Percentiles rank a stretch among this genome's conserved stretches.
Evolutionary conservation across 2,888 invertebrate genomes (phyloP).

Genomic region (Tanypteryx hageni): DNA sequence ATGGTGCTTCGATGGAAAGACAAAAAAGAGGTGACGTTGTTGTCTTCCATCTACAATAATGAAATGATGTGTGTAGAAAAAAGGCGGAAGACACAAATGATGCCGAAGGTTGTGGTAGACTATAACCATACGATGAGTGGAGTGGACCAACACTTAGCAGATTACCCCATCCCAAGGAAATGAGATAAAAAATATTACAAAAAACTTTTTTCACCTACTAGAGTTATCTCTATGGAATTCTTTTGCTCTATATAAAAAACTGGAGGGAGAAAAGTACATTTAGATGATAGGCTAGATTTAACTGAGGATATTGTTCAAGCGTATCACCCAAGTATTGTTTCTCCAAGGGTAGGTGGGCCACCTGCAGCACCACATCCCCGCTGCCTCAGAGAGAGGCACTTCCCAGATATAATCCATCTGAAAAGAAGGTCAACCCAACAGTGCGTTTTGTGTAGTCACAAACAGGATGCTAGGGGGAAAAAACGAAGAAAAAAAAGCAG

Average conservation of each 20-base stretch:
- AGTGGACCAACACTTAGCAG: constrained; percentile 70
- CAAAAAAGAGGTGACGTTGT: constrained; percentile 42
- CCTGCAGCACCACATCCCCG: too few relatives aligned
- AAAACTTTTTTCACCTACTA: constrained; percentile 70
- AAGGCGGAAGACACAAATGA: background rate
- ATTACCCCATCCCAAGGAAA: constrained; percentile 68
- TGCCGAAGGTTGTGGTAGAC: constrained; percentile 64
- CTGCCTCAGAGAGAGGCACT: background rate
- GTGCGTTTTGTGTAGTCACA: background rate
- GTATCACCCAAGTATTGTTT: too few relatives aligned
- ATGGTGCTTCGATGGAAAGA: too few relatives aligned
- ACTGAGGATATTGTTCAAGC: background rate
- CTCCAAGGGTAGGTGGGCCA: too few relatives aligned
- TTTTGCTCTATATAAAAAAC: constrained; percentile 66
- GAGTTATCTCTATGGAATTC: constrained; percentile 69
- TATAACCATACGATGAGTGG: constrained; percentile 71
- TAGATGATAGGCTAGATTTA: background rate
- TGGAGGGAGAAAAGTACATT: background rate
- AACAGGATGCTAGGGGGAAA: background rate
- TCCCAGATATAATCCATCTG: background rate
- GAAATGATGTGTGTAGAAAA: background rate
- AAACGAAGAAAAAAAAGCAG: background rate
- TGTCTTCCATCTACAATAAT: background rate
- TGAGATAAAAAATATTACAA: constrained; percentile 67
- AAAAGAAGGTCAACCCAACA: background rate